Evolutionary conservation across 2,113 vertebrate genomes (phyloP), one percentile per base, ranked within the genome.

Genomic region (Carassius carassius): DNA sequence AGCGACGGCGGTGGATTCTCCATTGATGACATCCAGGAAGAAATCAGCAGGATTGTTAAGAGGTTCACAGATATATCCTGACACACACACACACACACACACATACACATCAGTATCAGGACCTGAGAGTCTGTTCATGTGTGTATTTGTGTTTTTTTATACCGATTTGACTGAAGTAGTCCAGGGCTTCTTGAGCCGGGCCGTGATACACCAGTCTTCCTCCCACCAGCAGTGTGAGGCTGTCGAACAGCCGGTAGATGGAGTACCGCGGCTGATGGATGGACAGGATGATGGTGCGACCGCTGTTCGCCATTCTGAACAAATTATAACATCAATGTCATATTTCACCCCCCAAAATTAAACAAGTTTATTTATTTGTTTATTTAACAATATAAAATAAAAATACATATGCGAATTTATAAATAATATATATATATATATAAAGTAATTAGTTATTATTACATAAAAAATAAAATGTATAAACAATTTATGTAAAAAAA

Each of bases 31-130:
- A 0, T 99, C 98, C 87, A 99, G 91, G 90, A 99, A 98, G 80
- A 99, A 99, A 91, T 99, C 98, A 0, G 98, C 96, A 0, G 98
- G 98, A 85, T 99, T 99, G 92, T 99, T 99, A 91, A 96, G 96
- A 0, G 96, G 87, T 89, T 98, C 97, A 41, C 98, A 98, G 19
- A 83, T 92, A 77, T 96, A 97, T 44, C 98, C 98, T 99, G 87
- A 88, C 80, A 90, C 88, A 91, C 56, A 74, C 25, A 88, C 21
- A 73, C 17, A 69, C 32, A 37, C 41, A 41, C 41, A 41, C 41
- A 41, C 37, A 3, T 3, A 41, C 41, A 41, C 41, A 11, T 58
- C 54, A 58, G 54, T 58, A 58, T 21, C 54, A 21, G 54, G 54
- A 58, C 7, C 2, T 70, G 17, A 70, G 58, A 3, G n/a, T 47